Evolutionary conservation across 2,113 vertebrate species (phyloP), one percentile per base, ranked within the genome.

Genomic region (Pomatostomus ruficeps): DNA sequence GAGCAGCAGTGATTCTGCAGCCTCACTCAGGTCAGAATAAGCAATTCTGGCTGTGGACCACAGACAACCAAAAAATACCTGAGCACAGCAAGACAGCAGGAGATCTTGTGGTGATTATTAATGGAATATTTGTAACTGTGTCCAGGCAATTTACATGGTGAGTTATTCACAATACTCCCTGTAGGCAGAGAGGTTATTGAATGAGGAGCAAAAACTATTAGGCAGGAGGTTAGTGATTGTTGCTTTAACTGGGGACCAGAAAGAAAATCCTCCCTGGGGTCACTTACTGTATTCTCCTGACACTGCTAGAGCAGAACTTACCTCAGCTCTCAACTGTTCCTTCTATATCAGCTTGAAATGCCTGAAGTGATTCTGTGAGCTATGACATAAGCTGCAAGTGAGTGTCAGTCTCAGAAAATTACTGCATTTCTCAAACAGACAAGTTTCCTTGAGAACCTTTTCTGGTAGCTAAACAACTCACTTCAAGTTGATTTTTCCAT

Each of bases 41-140:
- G 52, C 43, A 81, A 24, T 40, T 35, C 18, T 0, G 1, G 7
- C 2, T 13, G 11, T 2, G 3, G 45, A 33, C 23, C n/a, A 70
- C 52, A 61, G 45, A 45, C 70, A 82, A 7, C 15, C 2, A 3
- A 49, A 66, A 46, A 65, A 61, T 23, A 35, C 33, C 31, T 29
- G 18, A 77, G 26, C 36, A 33, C n/a, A 81, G 43, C 25, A 71
- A 87, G 63, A 63, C 9, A 75, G 28, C 28, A 49, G 77, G 51
- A 7, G 6, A 49, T 58, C 62, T 49, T 89, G 23, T 33, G 38
- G 45, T 49, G 21, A 17, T 78, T 85, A n/a, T 84, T 66, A 80
- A 57, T 49, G 62, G 9, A 14, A 42, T 75, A 87, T 57, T 78
- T 85, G 33, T 36, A 68, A 68, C 21, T 20, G 9, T 55, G 36